Evolutionary conservation across 2,888 invertebrate species (phyloP), one percentile per base, ranked within the genome.

Genomic region (Amitus sp.): DNA sequence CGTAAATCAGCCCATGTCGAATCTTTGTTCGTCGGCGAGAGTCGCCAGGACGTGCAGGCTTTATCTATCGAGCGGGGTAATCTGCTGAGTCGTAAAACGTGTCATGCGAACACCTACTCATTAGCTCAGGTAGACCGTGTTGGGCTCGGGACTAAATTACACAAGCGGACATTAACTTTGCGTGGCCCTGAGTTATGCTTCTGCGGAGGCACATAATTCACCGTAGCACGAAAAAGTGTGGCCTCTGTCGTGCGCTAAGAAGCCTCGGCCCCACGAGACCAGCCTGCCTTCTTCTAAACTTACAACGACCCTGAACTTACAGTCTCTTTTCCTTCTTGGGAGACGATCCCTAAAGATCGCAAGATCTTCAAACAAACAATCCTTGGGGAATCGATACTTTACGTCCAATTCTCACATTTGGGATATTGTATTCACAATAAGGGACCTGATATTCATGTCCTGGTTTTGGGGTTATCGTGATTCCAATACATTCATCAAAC

Each of bases 41-140:
- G 55, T 48, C 23, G 43, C 45, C 34, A 19, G 37, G 43, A 45
- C 55, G 66, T 60, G 50, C n/a, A n/a, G n/a, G 68, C 65, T 65
- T 65, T 73, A 73, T 75, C 72, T 72, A 74, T 73, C 70, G 69
- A 65, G 47, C 51, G 42, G 65, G 73, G 76, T 78, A 78, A 78
- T 79, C 78, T 75, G 74, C 73, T 74, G 73, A 79, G 78, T 78
- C 77, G 79, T 79, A 79, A 79, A 79, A 77, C 75, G 79, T 77
- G 78, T 78, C 78, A 74, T 75, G 77, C 75, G 76, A 76, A 79
- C 79, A 79, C 79, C 79, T 79, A 79, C 79, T 79, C 79, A 79
- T 79, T 79, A 79, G 79, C 74, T 71, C 76, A 76, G 77, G 76
- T 77, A 77, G 76, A 71, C 72, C 62, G 69, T 69, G 37, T 7